Base-by-base conservation (phyloP, 2,888 invertebrate species). In the Apotomis turbidana region DNA sequence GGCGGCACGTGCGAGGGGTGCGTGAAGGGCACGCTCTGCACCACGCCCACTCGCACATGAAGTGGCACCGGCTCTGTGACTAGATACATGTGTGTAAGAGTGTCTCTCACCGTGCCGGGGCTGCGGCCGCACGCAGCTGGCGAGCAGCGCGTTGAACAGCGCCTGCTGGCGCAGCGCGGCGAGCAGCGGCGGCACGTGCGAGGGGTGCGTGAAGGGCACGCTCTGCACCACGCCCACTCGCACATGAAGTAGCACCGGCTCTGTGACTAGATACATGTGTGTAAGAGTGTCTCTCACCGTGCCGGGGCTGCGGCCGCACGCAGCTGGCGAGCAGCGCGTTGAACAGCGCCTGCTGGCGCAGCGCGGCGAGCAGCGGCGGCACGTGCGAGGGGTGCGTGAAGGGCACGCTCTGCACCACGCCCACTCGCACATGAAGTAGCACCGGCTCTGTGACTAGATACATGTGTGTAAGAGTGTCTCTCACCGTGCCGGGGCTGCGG, bases 101-200 rank as follows among this genome's bases (percentile, higher is more conserved):
- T 27, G 9, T 3, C 5, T 9, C 86, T 82, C 41, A 41, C 41
- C 96, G 97, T 62, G 96, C 6, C 41, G 5, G 5, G 41, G 41
- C 41, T 41, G 41, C 41, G 41, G 41, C 44, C 98, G 94, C 62
- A 99, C 97, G 87, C 98, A 98, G 87, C 98, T 98, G 41, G 96
- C 94, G 59, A 99, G 94, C 55, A 99, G 95, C 13, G 97, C 95
- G 88, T 98, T 99, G 91, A 99, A 98, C 13, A 98, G 94, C 51
- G 98, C 96, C 90, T 99, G 99, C 81, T 98, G 98, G 4, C 98
- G 94, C 13, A 99, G 94, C 76, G 96, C 95, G 52, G 95, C 95
- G 52, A 99, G 94, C 79, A 99, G 97, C 84, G 96, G 96, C 62
- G 98, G 96, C 73, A 98, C 98, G 87, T 98, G 98, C 6, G 97